These are phyloP conservation scores for Melanostoma mellinum DNA, from an alignment of 2,888 invertebrate genomes.

Conservation along the genomic window DNA sequence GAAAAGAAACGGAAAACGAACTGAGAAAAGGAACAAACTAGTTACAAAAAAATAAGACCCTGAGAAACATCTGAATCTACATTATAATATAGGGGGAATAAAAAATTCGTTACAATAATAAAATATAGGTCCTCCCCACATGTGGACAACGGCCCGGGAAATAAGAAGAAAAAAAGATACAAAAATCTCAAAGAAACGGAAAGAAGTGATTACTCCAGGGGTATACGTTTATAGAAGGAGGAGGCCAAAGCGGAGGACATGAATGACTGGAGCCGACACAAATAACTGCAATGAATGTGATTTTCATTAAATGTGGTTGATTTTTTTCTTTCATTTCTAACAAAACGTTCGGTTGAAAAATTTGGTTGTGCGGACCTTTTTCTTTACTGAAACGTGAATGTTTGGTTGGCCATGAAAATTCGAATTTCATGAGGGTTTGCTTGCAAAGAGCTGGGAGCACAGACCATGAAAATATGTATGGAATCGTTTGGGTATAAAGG, in stretches of 20 bases:
- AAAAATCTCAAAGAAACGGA: slow-evolving; percentile 13
- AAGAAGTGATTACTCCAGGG: slow-evolving; percentile 41
- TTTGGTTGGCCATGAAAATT: slow-evolving; percentile 30
- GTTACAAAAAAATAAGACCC: slow-evolving; percentile 8
- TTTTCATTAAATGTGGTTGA: slow-evolving; percentile 39
- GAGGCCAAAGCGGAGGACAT: slow-evolving; percentile 21
- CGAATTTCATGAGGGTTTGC: background rate
- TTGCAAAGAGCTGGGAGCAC: background rate
- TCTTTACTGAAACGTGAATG: background rate
- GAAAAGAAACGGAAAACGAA: slow-evolving; percentile 15
- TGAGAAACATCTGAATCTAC: slow-evolving; percentile 20
- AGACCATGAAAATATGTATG: background rate
- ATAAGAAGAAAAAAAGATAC: background rate
- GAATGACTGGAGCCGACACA: slow-evolving; percentile 50
- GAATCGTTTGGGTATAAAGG: background rate
- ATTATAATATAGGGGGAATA: slow-evolving; percentile 18
- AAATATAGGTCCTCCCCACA: slow-evolving; percentile 11
- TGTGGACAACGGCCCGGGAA: background rate
- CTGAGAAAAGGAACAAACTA: slow-evolving; percentile 4
- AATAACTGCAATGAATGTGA: slow-evolving; percentile 53
- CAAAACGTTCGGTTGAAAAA: background rate
- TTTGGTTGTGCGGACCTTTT: background rate
- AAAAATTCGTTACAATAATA: slow-evolving; percentile 44
- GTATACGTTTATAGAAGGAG: background rate
- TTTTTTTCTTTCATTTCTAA: background rate